Evolutionary conservation across 2,113 vertebrate genomes (phyloP).

Genomic region (Petrocephalus microphthalmus): DNA sequence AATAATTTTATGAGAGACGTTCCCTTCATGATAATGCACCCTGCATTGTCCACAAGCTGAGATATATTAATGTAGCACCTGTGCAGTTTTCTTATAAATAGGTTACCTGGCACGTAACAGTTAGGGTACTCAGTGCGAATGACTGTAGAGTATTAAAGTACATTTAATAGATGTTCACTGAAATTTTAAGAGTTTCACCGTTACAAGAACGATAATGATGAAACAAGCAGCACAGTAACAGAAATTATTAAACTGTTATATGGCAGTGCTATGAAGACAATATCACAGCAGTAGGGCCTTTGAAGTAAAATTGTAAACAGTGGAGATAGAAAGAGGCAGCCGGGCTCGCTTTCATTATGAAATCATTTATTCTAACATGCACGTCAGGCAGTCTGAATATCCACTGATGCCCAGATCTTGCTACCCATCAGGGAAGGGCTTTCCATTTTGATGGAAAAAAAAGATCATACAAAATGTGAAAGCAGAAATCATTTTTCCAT

Average conservation of each 20-base stretch:
- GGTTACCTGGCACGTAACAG: background rate
- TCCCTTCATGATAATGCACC: background rate
- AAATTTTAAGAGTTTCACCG: background rate
- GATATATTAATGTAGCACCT: background rate
- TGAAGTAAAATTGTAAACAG: background rate
- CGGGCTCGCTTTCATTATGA: conserved; percentile 23
- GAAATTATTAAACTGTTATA: background rate
- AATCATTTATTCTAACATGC: conserved; percentile 34
- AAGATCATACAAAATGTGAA: conserved; percentile 22
- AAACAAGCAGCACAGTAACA: background rate
- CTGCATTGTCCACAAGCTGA: background rate
- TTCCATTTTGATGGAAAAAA: conserved; percentile 3
- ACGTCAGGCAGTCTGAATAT: conserved; percentile 13
- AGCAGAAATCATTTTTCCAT: conserved; percentile 9
- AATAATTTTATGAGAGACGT: background rate
- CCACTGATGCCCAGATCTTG: conserved; percentile 17
- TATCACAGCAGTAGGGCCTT: background rate
- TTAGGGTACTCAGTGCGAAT: background rate
- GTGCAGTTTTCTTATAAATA: background rate
- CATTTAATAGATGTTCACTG: background rate
- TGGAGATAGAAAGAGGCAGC: background rate
- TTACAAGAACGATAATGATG: background rate
- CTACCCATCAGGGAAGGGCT: background rate
- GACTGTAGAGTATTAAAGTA: background rate
- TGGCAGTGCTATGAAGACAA: background rate